Percentiles rank a stretch among this genome's conserved stretches.
Evolutionary conservation across 2,797 vertebrate species (phyloP).

Genomic region (Mastacembelus armatus): DNA sequence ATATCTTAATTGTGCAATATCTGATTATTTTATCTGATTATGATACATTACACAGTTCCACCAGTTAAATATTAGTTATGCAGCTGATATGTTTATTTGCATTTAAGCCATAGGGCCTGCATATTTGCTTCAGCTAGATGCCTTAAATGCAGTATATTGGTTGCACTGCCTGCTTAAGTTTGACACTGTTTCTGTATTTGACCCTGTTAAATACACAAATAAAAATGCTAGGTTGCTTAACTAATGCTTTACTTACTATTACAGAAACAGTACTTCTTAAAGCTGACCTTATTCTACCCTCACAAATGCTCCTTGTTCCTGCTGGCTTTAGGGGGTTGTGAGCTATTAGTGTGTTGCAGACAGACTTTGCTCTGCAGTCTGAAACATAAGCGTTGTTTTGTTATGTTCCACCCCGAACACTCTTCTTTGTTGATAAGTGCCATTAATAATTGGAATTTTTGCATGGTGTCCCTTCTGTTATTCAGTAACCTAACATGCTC

Average conservation of each 20-base stretch:
- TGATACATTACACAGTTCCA: no score
- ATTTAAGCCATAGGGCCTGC: no score
- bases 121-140: no score
- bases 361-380: conserved; percentile 8
- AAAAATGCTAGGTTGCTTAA: neutral
- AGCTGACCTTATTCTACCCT: conserved; percentile 37
- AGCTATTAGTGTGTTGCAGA: conserved; percentile 29
- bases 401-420: conserved; percentile 6
- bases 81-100: no score
- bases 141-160: no score
- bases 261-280: neutral
- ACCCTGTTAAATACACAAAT: no score
- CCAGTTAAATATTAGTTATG: no score
- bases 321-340: conserved; percentile 23
- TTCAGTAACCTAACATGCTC: neutral
- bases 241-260: no score
- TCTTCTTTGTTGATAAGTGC: neutral
- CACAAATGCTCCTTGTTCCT: conserved; percentile 24
- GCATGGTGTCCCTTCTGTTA: neutral
- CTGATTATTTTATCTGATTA: no score
- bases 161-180: no score
- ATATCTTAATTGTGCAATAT: no score
- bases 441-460: conserved; percentile 19
- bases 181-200: no score
- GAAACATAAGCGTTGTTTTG: conserved; percentile 10